phyloP scores from a whole-genome alignment of 2,113 vertebrate species.

The Percopsis transmontana region DNA sequence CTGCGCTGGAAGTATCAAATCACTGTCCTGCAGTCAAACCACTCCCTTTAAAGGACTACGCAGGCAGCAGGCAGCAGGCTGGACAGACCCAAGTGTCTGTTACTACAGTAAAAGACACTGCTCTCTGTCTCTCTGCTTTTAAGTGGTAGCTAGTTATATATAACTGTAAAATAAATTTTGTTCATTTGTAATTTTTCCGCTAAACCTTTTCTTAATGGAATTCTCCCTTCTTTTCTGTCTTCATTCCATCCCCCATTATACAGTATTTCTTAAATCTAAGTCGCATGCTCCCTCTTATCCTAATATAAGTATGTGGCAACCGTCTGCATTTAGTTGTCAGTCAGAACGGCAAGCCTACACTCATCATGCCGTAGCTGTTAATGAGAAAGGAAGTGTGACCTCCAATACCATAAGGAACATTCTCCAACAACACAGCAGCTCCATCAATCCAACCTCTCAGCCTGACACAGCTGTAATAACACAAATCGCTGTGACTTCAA shows the following conservation, averaged over 20 bases:
- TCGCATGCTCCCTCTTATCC: slow-evolving; percentile 54
- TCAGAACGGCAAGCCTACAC: slow-evolving; percentile 56
- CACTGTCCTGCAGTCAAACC: no score
- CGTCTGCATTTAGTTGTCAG: slow-evolving; percentile 59
- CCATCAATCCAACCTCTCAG: slow-evolving; percentile 66
- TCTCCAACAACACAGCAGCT: slow-evolving; percentile 53
- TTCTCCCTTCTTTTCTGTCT: slow-evolving; percentile 11
- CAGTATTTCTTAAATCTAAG: slow-evolving; percentile 41
- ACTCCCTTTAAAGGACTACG: no score
- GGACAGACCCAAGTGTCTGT: no score
- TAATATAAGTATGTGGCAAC: slow-evolving; percentile 55
- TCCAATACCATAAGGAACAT: slow-evolving; percentile 51
- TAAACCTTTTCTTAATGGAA: no score
- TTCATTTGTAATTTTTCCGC: no score
- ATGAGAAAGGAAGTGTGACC: slow-evolving; percentile 65
- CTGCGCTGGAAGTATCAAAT: no score
- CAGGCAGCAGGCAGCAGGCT: no score
- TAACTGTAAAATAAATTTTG: no score
- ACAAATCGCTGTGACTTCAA: slow-evolving; percentile 70
- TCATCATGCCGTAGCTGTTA: slow-evolving; percentile 64
- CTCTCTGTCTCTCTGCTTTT: no score
- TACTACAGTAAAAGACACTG: no score
- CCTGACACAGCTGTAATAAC: slow-evolving; percentile 69
- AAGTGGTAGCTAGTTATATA: no score
- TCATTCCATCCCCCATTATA: slow-evolving; percentile 4